These are phyloP conservation scores for Apis florea DNA, from an alignment of 1,140 invertebrate genomes.

Conservation along the genomic window DNA sequence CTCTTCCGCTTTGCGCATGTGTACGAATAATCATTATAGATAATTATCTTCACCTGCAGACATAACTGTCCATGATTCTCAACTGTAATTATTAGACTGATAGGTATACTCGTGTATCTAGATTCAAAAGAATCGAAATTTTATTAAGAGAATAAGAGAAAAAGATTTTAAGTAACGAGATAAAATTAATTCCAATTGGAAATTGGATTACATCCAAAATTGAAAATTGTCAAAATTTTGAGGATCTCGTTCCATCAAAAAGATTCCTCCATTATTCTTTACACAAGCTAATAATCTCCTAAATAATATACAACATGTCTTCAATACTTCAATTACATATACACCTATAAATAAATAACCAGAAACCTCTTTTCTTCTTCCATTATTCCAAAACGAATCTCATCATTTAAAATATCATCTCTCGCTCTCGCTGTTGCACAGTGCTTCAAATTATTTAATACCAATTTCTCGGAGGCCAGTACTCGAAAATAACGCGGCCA, in stretches of 20 bases:
- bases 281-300: too few relatives aligned
- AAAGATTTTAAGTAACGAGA: too few relatives aligned
- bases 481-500: constrained; percentile 18
- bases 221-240: too few relatives aligned
- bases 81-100: constrained; percentile 22
- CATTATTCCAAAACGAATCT: background rate
- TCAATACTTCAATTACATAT: too few relatives aligned
- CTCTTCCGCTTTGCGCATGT: constrained; percentile 22
- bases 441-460: constrained; percentile 20
- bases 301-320: too few relatives aligned
- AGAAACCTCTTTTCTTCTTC: too few relatives aligned
- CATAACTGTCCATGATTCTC: background rate
- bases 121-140: background rate
- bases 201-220: too few relatives aligned
- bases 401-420: background rate
- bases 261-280: too few relatives aligned
- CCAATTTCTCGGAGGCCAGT: background rate
- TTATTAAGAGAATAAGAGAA: too few relatives aligned
- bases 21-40: constrained; percentile 25
- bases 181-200: too few relatives aligned
- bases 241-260: too few relatives aligned
- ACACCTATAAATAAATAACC: too few relatives aligned
- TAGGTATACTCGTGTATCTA: constrained; percentile 17
- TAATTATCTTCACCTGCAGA: constrained; percentile 26
- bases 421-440: background rate